Conservation (phyloP, 2,888 invertebrate species). For the Parelbella ahira region DNA sequence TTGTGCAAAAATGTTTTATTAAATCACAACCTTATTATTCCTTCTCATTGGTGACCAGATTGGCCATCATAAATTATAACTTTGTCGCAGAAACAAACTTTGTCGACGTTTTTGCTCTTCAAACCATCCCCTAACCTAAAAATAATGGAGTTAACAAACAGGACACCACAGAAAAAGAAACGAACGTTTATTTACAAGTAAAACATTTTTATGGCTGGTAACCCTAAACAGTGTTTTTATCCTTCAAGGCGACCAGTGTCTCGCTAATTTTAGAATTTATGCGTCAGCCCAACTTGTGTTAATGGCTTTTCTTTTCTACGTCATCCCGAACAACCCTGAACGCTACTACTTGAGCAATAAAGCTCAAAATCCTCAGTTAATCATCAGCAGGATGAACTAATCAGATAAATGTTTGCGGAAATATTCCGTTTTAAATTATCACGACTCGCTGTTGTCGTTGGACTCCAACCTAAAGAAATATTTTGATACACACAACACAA, state of each 20-base stretch:
- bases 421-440: slow-evolving; percentile 1
- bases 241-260: slow-evolving; percentile 18
- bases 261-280: slow-evolving; percentile 34
- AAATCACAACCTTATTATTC: no score
- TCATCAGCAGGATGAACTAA: slow-evolving; percentile 5
- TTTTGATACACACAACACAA: no score
- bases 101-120: no score
- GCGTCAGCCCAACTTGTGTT: slow-evolving; percentile 31
- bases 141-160: no score
- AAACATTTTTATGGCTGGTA: slow-evolving; percentile 3
- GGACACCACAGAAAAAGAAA: not conserved
- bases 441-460: not conserved
- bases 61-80: no score
- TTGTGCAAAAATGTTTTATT: no score
- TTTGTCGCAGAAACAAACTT: no score
- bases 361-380: not conserved
- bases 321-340: not conserved
- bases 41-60: no score
- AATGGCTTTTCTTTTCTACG: slow-evolving; percentile 24
- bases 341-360: not conserved
- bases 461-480: no score
- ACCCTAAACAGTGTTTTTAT: slow-evolving; percentile 14
- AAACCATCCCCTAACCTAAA: no score
- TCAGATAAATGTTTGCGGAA: slow-evolving; percentile 5
- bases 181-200: slow-evolving; percentile 1